A percentile compares a stretch with the other conserved stretches of the same genome.
These are phyloP conservation scores for Pseudocheirus occidentalis DNA, from an alignment of 2,797 vertebrate genomes.

Conservation along the genomic window DNA sequence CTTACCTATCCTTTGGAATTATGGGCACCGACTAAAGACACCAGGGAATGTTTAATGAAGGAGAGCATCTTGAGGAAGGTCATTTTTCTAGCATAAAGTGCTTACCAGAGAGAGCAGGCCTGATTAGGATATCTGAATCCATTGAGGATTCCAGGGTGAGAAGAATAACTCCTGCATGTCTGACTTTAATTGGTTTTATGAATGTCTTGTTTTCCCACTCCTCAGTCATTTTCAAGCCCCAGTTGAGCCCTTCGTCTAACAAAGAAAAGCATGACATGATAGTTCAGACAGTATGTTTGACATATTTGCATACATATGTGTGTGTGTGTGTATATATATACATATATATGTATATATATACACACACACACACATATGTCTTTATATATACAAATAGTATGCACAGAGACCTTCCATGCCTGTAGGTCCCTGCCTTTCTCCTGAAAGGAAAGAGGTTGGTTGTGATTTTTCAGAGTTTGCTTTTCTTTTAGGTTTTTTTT, in stretches of 20 bases:
- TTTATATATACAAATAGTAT: neutral
- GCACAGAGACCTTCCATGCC: neutral
- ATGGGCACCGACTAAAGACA: neutral
- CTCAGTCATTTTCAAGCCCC: neutral
- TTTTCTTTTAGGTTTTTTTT: neutral
- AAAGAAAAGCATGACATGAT: neutral
- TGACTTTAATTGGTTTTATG: neutral
- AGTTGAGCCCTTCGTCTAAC: neutral
- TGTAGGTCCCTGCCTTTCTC: neutral
- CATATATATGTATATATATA: neutral
- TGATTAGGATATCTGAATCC: neutral
- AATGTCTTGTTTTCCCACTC: neutral
- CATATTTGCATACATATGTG: neutral
- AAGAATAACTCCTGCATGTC: neutral
- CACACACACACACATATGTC: too few species aligned
- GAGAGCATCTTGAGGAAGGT: neutral
- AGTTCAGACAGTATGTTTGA: neutral
- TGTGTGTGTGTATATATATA: neutral
- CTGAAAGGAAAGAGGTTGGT: neutral
- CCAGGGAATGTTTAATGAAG: neutral
- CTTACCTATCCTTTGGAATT: neutral
- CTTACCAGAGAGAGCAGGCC: neutral
- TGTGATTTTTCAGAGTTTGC: neutral
- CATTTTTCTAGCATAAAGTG: neutral
- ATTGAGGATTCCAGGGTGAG: neutral